Evolutionary conservation across 2,888 invertebrate genomes (phyloP).

Genomic region (Parnassius apollo): DNA sequence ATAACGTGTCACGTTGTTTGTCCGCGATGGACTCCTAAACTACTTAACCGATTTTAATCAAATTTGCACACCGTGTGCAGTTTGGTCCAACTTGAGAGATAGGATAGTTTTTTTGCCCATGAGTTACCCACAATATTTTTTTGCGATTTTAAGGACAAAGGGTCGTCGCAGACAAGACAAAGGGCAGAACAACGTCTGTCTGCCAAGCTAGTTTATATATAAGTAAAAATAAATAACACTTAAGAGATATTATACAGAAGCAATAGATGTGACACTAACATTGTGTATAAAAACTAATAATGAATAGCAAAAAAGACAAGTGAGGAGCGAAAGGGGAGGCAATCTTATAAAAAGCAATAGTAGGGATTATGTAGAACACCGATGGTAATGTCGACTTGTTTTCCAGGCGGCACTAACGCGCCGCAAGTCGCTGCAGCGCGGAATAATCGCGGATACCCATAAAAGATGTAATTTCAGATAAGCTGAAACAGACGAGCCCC

Average conservation of each 20-base stretch:
- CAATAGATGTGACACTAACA: too few relatives aligned
- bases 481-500: slow-evolving; percentile 80
- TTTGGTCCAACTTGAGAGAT: too few relatives aligned
- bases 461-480: slow-evolving; percentile 82
- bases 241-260: too few relatives aligned
- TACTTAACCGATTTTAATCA: too few relatives aligned
- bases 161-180: too few relatives aligned
- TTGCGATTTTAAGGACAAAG: too few relatives aligned
- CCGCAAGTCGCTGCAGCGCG: slow-evolving; percentile 78
- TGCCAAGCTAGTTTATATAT: background rate
- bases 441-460: slow-evolving; percentile 81
- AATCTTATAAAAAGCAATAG: slow-evolving; percentile 74
- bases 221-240: background rate
- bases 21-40: too few relatives aligned
- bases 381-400: slow-evolving; percentile 74
- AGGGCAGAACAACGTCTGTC: too few relatives aligned
- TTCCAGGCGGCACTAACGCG: slow-evolving; percentile 73
- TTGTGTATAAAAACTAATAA: slow-evolving; percentile 9
- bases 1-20: too few relatives aligned
- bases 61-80: too few relatives aligned
- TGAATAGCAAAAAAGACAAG: slow-evolving; percentile 34
- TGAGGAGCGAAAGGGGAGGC: slow-evolving; percentile 60
- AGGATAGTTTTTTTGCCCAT: too few relatives aligned
- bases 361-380: slow-evolving; percentile 75
- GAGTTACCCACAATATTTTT: too few relatives aligned